These are phyloP conservation scores for Gila robusta DNA, from an alignment of 2,797 vertebrate species.

Conservation along the genomic window DNA sequence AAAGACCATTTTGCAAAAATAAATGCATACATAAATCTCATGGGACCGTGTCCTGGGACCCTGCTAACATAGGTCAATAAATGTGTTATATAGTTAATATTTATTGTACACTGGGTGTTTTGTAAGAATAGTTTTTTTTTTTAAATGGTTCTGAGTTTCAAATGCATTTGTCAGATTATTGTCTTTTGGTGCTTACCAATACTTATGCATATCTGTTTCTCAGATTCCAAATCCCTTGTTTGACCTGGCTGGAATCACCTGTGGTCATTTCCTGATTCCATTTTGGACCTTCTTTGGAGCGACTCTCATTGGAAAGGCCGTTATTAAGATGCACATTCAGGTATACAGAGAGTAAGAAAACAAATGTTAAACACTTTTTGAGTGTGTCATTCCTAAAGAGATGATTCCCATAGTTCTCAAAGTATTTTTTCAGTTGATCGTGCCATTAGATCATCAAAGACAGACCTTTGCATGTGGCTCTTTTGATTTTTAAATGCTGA, in stretches of 20 bases:
- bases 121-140: not conserved
- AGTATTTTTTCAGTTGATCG: no score
- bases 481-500: slow-evolving; percentile 74
- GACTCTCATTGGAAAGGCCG: slow-evolving; percentile 97
- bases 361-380: not conserved
- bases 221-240: slow-evolving; percentile 99
- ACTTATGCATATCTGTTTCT: slow-evolving; percentile 44
- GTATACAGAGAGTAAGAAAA: slow-evolving; percentile 69
- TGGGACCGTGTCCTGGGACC: no score
- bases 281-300: slow-evolving; percentile 99
- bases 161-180: not conserved
- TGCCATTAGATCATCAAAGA: slow-evolving; percentile 28
- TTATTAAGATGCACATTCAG: slow-evolving; percentile 99
- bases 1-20: not conserved
- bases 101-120: not conserved
- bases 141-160: not conserved
- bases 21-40: no score
- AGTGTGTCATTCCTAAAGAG: not conserved
- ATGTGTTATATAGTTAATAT: not conserved
- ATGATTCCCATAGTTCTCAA: not conserved
- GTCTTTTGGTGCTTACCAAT: not conserved
- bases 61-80: not conserved
- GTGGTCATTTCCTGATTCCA: slow-evolving; percentile 97
- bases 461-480: slow-evolving; percentile 61
- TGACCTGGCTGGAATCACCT: slow-evolving; percentile 98